Base-by-base conservation (phyloP, 1,140 invertebrate species). In the Telenomus remus region DNA sequence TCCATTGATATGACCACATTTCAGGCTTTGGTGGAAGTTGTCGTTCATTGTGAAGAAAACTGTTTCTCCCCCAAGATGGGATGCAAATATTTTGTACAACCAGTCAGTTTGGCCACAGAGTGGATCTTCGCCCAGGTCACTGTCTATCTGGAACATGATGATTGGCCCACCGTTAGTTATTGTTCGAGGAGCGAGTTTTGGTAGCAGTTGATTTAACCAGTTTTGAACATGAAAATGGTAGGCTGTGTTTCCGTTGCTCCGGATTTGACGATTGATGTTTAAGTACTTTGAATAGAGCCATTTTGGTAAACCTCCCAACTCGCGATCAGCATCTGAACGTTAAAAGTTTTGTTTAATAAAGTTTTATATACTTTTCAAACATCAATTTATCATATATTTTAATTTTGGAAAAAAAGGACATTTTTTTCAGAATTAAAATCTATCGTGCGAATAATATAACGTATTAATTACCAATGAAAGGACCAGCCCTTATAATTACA, bases 81-180 rank as follows among this genome's bases (percentile, higher is more conserved):
- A 69, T 0, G 14, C 9, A 13, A 76, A 80, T n/a, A 76, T 59
- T 4, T 74, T 14, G 27, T 76, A 60, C 0, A 80, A 19, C 79
- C 79, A 80, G 8, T 76, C 35, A 5, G 43, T 48, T 8, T 56
- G 0, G 6, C 48, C 33, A 43, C 75, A 80, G 0, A 51, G 33
- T n/a, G 35, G 33, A 34, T 5, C 42, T 0, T 71, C 53, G 27
- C 76, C 64, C 14, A 80, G 61, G 35, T 78, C 76, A 54, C 72
- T 80, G 63, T 80, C 79, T 51, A 80, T 80, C 42, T 88, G 87
- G 13, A 85, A 64, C 56, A 88, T 89, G 27, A 92, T 90, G 59
- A 92, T 90, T 2, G 90, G 89, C 8, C 91, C 91, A 10, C 90
- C 90, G 19, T 87, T 83, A 0, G 73, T 79, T 59, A 88, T 84